Conservation (phyloP, 2,888 invertebrate species). For the Heliconius erato region DNA sequence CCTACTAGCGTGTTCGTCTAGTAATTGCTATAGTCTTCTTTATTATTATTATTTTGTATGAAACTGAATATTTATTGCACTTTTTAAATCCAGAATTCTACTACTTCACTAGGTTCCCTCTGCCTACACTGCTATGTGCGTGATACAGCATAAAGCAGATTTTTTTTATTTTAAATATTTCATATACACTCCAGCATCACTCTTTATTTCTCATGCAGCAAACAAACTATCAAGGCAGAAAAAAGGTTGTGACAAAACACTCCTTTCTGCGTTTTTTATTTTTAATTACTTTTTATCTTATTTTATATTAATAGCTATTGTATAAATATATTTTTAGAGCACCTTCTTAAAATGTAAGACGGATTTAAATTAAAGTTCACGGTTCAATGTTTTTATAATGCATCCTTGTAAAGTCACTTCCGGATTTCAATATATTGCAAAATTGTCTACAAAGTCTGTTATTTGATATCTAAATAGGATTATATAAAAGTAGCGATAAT, state of each 20-base stretch:
- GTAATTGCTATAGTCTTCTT: conserved; percentile 58
- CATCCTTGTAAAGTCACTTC: conserved; percentile 12
- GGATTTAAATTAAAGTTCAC: conserved; percentile 48
- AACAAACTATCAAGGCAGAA: too few species aligned
- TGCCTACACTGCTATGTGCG: neutral
- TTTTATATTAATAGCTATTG: too few species aligned
- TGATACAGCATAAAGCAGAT: too few species aligned
- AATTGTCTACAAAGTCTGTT: neutral
- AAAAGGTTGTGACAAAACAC: neutral
- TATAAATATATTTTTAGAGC: too few species aligned
- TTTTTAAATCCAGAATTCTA: too few species aligned
- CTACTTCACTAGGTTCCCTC: neutral
- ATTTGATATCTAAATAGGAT: neutral
- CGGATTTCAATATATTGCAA: neutral
- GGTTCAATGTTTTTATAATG: conserved; percentile 16
- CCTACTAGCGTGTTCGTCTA: conserved; percentile 59
- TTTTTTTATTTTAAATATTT: too few species aligned
- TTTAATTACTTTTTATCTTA: neutral
- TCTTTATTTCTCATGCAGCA: too few species aligned
- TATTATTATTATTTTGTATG: conserved; percentile 2
- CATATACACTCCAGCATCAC: too few species aligned
- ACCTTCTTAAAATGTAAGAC: conserved; percentile 25
- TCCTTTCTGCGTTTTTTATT: neutral
- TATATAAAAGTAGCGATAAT: neutral
- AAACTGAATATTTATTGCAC: neutral